phyloP scores from a whole-genome alignment of 2,797 vertebrate species.

The Pseudomugil tenellus region DNA sequence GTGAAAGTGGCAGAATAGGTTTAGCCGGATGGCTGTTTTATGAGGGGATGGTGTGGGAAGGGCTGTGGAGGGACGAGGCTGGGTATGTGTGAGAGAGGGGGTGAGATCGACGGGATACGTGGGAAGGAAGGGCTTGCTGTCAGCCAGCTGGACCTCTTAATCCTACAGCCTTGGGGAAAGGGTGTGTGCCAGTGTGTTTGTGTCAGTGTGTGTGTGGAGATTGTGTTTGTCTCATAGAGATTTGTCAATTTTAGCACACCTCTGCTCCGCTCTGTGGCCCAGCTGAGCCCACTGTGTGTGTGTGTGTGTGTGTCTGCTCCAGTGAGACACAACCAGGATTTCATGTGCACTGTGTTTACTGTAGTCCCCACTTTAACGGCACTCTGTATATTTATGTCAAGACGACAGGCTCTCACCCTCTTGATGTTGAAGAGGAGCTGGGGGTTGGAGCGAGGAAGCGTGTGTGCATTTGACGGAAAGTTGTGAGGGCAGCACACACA shows the following conservation, averaged over 20 bases:
- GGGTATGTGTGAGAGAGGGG: constrained; percentile 22
- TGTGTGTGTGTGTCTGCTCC: constrained; percentile 45
- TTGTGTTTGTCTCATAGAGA: constrained; percentile 75
- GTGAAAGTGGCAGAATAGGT: constrained; percentile 54
- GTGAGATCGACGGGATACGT: constrained; percentile 79
- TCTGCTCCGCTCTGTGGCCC: constrained; percentile 75
- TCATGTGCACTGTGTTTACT: constrained; percentile 70
- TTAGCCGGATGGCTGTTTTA: constrained; percentile 66
- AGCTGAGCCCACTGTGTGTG: constrained; percentile 74
- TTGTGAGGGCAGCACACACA: constrained; percentile 58
- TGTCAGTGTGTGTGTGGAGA: constrained; percentile 39
- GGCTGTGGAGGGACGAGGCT: constrained; percentile 29
- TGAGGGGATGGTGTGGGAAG: constrained; percentile 58
- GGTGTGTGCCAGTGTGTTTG: constrained; percentile 66
- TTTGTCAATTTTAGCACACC: constrained; percentile 83
- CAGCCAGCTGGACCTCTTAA: constrained; percentile 89
- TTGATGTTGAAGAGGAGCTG: constrained; percentile 69
- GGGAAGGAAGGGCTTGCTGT: constrained; percentile 86
- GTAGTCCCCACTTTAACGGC: constrained; percentile 70
- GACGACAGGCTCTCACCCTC: constrained; percentile 67
- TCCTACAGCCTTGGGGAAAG: constrained; percentile 86
- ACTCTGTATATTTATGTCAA: constrained; percentile 76
- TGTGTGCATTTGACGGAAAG: constrained; percentile 12
- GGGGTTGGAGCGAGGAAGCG: constrained; percentile 55
- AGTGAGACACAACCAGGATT: constrained; percentile 64